Percentiles rank a stretch among this genome's conserved stretches.
Evolutionary conservation across 1,140 invertebrate genomes (phyloP).

Genomic region (Macrobrachium rosenbergii): DNA sequence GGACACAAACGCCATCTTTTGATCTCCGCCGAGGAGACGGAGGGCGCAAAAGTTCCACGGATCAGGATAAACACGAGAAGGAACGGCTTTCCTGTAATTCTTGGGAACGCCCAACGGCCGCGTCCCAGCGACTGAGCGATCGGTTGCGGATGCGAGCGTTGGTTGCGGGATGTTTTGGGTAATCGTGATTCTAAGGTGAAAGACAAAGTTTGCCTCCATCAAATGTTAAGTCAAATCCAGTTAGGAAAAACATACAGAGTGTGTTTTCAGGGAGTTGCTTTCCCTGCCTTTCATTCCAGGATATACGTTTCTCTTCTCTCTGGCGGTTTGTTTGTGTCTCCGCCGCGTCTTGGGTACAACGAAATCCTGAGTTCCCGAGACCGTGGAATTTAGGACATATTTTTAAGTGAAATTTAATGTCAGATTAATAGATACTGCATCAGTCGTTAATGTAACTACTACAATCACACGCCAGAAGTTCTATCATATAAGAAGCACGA

Average conservation of each 20-base stretch:
- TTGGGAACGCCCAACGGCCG: neutral
- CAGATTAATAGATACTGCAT: too few relatives aligned
- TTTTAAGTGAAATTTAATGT: too few relatives aligned
- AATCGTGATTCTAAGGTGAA: slow-evolving; percentile 43
- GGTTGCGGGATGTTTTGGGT: neutral
- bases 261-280: neutral
- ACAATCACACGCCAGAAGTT: too few relatives aligned
- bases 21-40: slow-evolving; percentile 18
- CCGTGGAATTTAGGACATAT: too few relatives aligned
- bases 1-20: slow-evolving; percentile 7
- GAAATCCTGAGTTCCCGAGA: too few relatives aligned
- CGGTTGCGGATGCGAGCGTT: slow-evolving; percentile 9
- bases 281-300: too few relatives aligned
- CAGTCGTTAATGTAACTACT: too few relatives aligned
- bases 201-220: slow-evolving; percentile 33
- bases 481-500: too few relatives aligned
- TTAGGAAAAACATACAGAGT: slow-evolving; percentile 10
- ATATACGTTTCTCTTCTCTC: too few relatives aligned
- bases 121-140: neutral
- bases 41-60: slow-evolving; percentile 26
- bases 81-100: neutral
- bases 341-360: too few relatives aligned
- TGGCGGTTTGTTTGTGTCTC: too few relatives aligned
- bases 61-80: slow-evolving; percentile 1
- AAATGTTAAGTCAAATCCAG: slow-evolving; percentile 21